These are phyloP conservation scores for Vicugna pacos DNA, from an alignment of 2,113 vertebrate species.

Conservation along the genomic window DNA sequence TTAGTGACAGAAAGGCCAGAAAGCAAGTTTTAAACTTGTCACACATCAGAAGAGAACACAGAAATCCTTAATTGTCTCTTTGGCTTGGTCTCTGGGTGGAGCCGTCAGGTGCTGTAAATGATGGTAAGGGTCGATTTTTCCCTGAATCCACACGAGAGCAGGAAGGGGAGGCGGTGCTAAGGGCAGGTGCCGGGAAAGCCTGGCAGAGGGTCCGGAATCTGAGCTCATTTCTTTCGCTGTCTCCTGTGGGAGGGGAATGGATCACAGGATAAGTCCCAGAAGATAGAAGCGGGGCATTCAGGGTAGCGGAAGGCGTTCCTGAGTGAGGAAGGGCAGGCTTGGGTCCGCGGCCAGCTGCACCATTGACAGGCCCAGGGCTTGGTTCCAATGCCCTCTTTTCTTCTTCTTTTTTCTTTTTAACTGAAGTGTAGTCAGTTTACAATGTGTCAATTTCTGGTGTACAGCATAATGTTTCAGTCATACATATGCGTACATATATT, in stretches of 20 bases:
- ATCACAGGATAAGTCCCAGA: not conserved
- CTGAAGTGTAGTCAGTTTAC: too few relatives aligned
- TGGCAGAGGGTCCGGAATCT: not conserved
- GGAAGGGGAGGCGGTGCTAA: not conserved
- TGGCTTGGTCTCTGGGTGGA: not conserved
- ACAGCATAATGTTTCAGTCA: too few relatives aligned
- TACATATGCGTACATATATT: too few relatives aligned
- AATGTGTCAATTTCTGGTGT: too few relatives aligned
- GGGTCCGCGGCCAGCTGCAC: not conserved
- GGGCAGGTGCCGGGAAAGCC: not conserved
- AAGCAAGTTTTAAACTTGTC: constrained; percentile 54
- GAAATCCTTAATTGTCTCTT: not conserved
- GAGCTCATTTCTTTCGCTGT: not conserved
- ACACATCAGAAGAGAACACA: constrained; percentile 2
- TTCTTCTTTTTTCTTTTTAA: too few relatives aligned
- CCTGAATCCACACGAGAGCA: not conserved
- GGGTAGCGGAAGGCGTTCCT: not conserved
- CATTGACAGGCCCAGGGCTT: too few relatives aligned
- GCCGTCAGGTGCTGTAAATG: fast-evolving
- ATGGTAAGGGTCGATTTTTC: not conserved
- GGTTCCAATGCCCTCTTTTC: not conserved
- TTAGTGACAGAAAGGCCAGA: constrained; percentile 46
- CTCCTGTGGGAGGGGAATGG: not conserved
- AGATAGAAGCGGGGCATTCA: not conserved
- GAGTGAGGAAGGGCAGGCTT: not conserved